phyloP scores from a whole-genome alignment of 2,113 vertebrate species.

The Tautogolabrus adspersus region DNA sequence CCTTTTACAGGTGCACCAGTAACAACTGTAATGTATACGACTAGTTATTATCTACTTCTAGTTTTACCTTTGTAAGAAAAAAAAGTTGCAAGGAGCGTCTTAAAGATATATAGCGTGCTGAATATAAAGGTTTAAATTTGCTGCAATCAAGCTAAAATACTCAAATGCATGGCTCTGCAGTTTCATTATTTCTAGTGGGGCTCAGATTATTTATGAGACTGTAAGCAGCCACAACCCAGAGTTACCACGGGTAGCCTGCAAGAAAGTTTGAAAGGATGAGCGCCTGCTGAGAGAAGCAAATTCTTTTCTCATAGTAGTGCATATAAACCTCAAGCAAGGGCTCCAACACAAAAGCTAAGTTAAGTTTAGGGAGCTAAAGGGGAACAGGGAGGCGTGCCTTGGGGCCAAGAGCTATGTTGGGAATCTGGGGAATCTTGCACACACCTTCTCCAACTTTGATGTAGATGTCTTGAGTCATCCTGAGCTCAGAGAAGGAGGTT shows the following conservation, averaged over 20 bases:
- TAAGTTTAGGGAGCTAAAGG: slow-evolving; percentile 46
- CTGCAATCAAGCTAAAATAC: no score
- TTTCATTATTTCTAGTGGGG: no score
- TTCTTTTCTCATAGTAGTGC: slow-evolving; percentile 18
- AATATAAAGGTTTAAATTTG: no score
- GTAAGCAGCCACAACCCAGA: slow-evolving; percentile 20
- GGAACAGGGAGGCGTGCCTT: slow-evolving; percentile 37
- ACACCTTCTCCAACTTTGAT: slow-evolving; percentile 99
- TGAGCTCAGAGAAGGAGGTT: slow-evolving; percentile 96
- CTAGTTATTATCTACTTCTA: no score
- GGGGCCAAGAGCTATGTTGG: slow-evolving; percentile 55
- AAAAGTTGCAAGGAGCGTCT: no score
- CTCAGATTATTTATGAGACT: neutral
- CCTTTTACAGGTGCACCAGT: no score
- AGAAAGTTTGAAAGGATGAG: slow-evolving; percentile 19
- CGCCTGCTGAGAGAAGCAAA: slow-evolving; percentile 13
- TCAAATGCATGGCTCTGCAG: no score
- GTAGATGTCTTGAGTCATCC: slow-evolving; percentile 92
- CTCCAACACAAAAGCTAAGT: slow-evolving; percentile 57
- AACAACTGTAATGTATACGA: no score
- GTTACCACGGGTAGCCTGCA: slow-evolving; percentile 18
- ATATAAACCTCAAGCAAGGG: slow-evolving; percentile 44
- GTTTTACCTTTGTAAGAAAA: no score
- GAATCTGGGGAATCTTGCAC: slow-evolving; percentile 56
- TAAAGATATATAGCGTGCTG: no score